Percentiles rank a stretch among this genome's conserved stretches.
These are phyloP conservation scores for Galerucella nymphaeae DNA, from an alignment of 2,888 invertebrate species.

Conservation along the genomic window DNA sequence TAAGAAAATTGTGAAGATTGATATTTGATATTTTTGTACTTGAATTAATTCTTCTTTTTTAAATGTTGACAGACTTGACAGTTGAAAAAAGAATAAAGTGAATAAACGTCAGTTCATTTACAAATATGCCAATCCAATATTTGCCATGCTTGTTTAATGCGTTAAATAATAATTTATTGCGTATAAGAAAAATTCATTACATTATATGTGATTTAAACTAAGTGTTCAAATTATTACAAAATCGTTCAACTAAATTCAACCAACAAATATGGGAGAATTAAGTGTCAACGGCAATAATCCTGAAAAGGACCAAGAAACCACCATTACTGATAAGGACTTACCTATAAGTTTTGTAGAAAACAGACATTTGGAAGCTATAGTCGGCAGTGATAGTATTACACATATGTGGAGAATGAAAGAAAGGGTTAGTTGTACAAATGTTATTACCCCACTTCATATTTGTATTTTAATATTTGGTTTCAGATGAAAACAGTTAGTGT, in stretches of 20 bases:
- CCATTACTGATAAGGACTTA: slow-evolving; percentile 72
- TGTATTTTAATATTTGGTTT: slow-evolving; percentile 49
- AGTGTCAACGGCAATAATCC: slow-evolving; percentile 36
- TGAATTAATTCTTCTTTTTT: not conserved
- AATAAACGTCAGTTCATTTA: slow-evolving; percentile 19
- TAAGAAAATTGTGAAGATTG: too few relatives aligned
- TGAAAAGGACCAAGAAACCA: slow-evolving; percentile 37
- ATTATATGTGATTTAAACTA: slow-evolving; percentile 25
- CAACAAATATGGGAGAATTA: slow-evolving; percentile 42
- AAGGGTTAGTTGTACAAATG: slow-evolving; percentile 70
- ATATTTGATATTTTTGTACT: too few relatives aligned
- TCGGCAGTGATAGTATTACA: slow-evolving; percentile 73
- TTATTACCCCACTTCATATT: not conserved
- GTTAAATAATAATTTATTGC: slow-evolving; percentile 39
- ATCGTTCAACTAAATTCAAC: not conserved
- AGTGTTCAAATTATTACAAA: slow-evolving; percentile 21
- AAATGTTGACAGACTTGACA: not conserved
- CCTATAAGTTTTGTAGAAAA: slow-evolving; percentile 79
- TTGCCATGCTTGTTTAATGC: slow-evolving; percentile 28
- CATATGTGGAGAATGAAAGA: slow-evolving; percentile 95
- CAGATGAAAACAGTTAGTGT: slow-evolving; percentile 99
- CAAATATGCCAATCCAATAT: slow-evolving; percentile 32
- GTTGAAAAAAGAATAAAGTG: too few relatives aligned
- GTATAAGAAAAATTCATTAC: slow-evolving; percentile 37
- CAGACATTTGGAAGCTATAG: slow-evolving; percentile 79